Base-by-base conservation (phyloP, 2,888 invertebrate genomes). In the Trypoxylon attenuatum region DNA sequence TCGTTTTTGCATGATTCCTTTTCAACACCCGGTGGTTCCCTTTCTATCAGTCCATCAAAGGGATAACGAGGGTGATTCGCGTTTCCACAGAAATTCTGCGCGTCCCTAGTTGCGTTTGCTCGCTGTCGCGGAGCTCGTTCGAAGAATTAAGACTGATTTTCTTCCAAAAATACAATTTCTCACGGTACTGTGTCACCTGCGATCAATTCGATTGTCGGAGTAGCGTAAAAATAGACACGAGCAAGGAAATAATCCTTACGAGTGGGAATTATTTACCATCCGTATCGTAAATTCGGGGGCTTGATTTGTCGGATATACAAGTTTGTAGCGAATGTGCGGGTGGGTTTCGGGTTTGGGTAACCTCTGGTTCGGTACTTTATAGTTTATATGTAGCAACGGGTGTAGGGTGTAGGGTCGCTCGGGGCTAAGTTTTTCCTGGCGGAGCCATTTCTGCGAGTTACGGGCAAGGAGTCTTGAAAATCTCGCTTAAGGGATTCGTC, bases 391-490 rank as follows among this genome's bases (percentile, higher is more conserved):
- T 29, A 50, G 60, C 38, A 58, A n/a, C n/a, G n/a, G n/a, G n/a
- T n/a, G 57, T 29, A 33, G 47, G 60, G 73, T 43, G 50, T 59
- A 71, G 64, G 63, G 46, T 47, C 65, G 63, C 61, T 56, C 38
- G 51, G 63, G 63, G 71, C 46, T 51, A 73, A 69, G 74, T 66
- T 74, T 73, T 69, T 66, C 69, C 71, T 69, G 42, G 61, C 45
- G 74, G 76, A 67, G 71, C 76, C 63, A 73, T 77, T 80, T 70
- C 72, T 49, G 62, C 73, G 72, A 76, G 73, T 78, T 76, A 80
- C 76, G 70, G 69, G 68, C 74, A 57, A 67, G 61, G 72, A 76
- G 76, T 77, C 79, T 78, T 76, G 77, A 77, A 78, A 77, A 78
- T 77, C 71, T 79, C 75, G 76, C 75, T 77, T 65, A 66, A 73